phyloP scores from a whole-genome alignment of 1,140 invertebrate species.

The Lethrus apterus region DNA sequence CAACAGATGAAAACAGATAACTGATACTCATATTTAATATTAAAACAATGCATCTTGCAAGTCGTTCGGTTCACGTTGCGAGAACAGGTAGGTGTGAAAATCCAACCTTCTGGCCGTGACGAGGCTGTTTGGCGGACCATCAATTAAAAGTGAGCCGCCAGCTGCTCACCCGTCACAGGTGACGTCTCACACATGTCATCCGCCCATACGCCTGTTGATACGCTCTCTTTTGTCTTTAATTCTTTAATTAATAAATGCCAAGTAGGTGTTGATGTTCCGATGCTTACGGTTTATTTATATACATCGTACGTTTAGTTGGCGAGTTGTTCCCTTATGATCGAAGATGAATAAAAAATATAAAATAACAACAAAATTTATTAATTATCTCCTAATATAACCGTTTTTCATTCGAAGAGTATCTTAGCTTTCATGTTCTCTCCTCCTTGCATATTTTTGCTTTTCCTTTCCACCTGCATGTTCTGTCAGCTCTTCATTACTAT shows the following conservation, averaged over 20 bases:
- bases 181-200: slow-evolving; percentile 28
- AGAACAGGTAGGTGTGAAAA: slow-evolving; percentile 18
- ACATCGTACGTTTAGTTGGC: neutral
- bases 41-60: no score
- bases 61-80: no score
- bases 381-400: slow-evolving; percentile 5
- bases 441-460: no score
- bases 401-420: no score
- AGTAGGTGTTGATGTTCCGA: slow-evolving; percentile 21
- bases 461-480: no score
- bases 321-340: neutral
- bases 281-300: slow-evolving; percentile 5
- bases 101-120: slow-evolving; percentile 20
- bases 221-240: slow-evolving; percentile 25
- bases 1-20: no score
- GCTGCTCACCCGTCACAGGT: slow-evolving; percentile 21
- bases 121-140: slow-evolving; percentile 18
- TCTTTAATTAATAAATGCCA: slow-evolving; percentile 24
- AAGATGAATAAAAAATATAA: neutral
- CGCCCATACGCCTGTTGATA: slow-evolving; percentile 21
- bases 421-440: no score
- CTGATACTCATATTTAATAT: no score
- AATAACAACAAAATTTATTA: neutral
- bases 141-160: slow-evolving; percentile 21
- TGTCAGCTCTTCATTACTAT: no score